These are phyloP conservation scores for Amblyopsis rosae DNA, from an alignment of 2,113 vertebrate genomes.

Conservation along the genomic window DNA sequence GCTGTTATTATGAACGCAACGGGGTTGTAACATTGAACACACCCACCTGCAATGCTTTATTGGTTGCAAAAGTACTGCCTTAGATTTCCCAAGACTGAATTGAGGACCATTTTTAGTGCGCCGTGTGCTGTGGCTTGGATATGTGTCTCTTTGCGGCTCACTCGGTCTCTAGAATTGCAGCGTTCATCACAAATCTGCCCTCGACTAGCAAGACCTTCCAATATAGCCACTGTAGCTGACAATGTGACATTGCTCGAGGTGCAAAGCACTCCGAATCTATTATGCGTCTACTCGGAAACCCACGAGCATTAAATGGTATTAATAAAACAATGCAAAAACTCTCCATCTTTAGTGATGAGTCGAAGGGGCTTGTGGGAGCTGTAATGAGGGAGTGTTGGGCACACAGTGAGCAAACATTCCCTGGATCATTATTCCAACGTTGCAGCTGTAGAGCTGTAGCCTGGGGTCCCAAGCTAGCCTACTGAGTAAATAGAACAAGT, in stretches of 20 bases:
- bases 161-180: slow-evolving; percentile 1
- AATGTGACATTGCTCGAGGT: slow-evolving; percentile 24
- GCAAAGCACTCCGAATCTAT: slow-evolving; percentile 24
- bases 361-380: slow-evolving; percentile 45
- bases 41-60: too few relatives aligned
- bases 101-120: background rate
- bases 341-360: slow-evolving; percentile 53
- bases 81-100: background rate
- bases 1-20: too few relatives aligned
- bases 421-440: slow-evolving; percentile 64
- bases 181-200: slow-evolving; percentile 25
- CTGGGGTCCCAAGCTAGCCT: slow-evolving; percentile 30
- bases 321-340: slow-evolving; percentile 54
- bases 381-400: slow-evolving; percentile 59
- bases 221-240: slow-evolving; percentile 27
- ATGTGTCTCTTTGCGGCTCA: background rate
- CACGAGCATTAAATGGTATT: slow-evolving; percentile 45
- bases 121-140: background rate
- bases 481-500: slow-evolving; percentile 49
- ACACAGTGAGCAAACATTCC: slow-evolving; percentile 59
- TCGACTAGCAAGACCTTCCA: slow-evolving; percentile 6
- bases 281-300: slow-evolving; percentile 30
- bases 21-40: too few relatives aligned
- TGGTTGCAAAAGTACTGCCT: too few relatives aligned
- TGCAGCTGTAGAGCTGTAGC: slow-evolving; percentile 47